Base-by-base conservation (phyloP, 2,888 invertebrate genomes). In the Agrilus cyanescens region DNA sequence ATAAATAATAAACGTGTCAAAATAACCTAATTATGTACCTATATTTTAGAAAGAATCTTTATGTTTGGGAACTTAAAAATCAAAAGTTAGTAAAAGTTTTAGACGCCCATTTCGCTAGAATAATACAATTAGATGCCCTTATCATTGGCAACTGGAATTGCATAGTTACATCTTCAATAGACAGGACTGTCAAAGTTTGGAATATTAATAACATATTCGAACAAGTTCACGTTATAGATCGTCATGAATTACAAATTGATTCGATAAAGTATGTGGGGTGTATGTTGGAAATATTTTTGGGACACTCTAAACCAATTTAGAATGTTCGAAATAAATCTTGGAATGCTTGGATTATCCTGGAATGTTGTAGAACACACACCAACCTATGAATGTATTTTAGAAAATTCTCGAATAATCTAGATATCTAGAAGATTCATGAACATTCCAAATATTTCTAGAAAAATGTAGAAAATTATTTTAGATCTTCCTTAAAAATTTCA, bases 201-300 rank as follows among this genome's bases (percentile, higher is more conserved):
- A 97, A 97, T 63, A 93, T 98, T 43, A 94, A 96, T 65, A 97
- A 97, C 63, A 96, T 97, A 51, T 93, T 95, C 58, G 96, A 97
- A 61, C 93, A 95, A 65, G 94, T 95, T 0, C 93, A 94, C 60
- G 88, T 89, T 32, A 94, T 97, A 50, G 91, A 95, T 58, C 72
- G 95, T 7, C 94, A 96, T 61, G 97, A 97, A 60, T 70, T 95
- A 46, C 91, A 93, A 53, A 90, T 97, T 45, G 96, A 97, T 64
- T 80, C 84, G 15, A 86, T 97, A 37, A 84, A 85, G 85, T 85
- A 35, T 25, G n/a, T 16, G 37, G n/a, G n/a, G n/a, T n/a, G n/a
- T n/a, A n/a, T n/a, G n/a, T n/a, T n/a, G n/a, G n/a, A n/a, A n/a
- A n/a, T n/a, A n/a, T n/a, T n/a, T n/a, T n/a, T n/a, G n/a, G n/a